Percentiles rank a stretch among this genome's conserved stretches.
phyloP scores from a whole-genome alignment of 1,140 invertebrate genomes.

The Eciton burchellii region DNA sequence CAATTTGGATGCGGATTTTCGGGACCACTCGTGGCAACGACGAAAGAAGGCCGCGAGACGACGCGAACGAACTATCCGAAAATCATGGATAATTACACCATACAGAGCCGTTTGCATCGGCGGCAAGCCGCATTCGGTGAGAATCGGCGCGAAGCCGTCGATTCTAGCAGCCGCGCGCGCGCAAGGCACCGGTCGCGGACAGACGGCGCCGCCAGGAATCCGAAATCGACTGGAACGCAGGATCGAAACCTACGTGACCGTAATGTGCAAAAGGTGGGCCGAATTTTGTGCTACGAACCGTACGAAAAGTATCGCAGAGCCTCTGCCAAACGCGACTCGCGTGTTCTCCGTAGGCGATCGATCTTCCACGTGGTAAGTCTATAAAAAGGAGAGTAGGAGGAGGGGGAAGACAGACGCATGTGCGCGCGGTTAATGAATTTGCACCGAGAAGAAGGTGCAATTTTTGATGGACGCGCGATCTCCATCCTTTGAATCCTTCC shows the following conservation, averaged over 20 bases:
- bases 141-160: constrained; percentile 58
- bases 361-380: not conserved
- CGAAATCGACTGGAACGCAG: constrained; percentile 76
- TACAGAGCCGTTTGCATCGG: constrained; percentile 7
- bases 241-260: constrained; percentile 80
- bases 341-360: constrained; percentile 21
- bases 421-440: not conserved
- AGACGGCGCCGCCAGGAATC: constrained; percentile 75
- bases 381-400: not conserved
- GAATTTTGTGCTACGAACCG: constrained; percentile 27
- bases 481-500: not conserved
- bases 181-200: constrained; percentile 63
- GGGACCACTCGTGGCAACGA: not conserved
- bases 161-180: constrained; percentile 57
- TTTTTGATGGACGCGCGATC: not conserved
- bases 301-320: not conserved
- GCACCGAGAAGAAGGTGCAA: not conserved
- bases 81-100: constrained; percentile 55
- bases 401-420: not conserved
- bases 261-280: constrained; percentile 73
- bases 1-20: not conserved
- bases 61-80: not conserved
- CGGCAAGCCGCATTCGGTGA: constrained; percentile 63
- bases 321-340: not conserved
- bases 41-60: not conserved